These are phyloP conservation scores for Dinoponera quadriceps DNA, from an alignment of 1,140 invertebrate species.

Conservation along the genomic window DNA sequence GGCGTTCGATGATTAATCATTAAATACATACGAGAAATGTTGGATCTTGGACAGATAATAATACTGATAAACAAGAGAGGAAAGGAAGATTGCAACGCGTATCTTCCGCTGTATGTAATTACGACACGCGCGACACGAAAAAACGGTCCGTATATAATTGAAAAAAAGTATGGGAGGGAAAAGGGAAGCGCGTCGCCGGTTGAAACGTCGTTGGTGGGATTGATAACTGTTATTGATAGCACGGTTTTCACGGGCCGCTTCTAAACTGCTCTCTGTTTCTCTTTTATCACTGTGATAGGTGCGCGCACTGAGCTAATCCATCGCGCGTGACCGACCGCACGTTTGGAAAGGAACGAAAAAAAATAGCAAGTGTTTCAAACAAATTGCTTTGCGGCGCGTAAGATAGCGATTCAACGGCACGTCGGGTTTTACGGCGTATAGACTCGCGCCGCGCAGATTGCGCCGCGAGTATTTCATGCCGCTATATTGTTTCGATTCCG, in stretches of 20 bases:
- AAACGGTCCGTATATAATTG: too few relatives aligned
- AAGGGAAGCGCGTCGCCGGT: background rate
- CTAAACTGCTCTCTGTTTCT: conserved; percentile 1
- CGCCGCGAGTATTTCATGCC: conserved; percentile 31
- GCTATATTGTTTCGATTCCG: conserved; percentile 55
- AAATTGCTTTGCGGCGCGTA: conserved; percentile 48
- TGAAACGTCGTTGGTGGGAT: conserved; percentile 28
- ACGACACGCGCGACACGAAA: too few relatives aligned
- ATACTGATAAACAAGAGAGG: too few relatives aligned
- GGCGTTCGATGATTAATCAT: too few relatives aligned
- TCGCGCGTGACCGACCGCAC: conserved; percentile 18
- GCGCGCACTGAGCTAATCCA: conserved; percentile 18
- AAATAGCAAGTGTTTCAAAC: conserved; percentile 20
- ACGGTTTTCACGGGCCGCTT: conserved; percentile 23
- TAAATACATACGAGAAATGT: too few relatives aligned
- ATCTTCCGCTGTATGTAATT: too few relatives aligned
- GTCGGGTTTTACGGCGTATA: conserved; percentile 26
- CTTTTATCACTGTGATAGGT: conserved; percentile 50
- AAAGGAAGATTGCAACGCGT: too few relatives aligned
- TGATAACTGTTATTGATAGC: conserved; percentile 61
- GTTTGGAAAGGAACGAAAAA: conserved; percentile 31
- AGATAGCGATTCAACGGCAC: conserved; percentile 37
- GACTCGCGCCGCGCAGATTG: background rate
- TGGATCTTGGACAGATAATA: too few relatives aligned
- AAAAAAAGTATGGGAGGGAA: too few relatives aligned